phyloP scores from a whole-genome alignment of 2,797 vertebrate genomes.

The Synaphobranchus kaupii region DNA sequence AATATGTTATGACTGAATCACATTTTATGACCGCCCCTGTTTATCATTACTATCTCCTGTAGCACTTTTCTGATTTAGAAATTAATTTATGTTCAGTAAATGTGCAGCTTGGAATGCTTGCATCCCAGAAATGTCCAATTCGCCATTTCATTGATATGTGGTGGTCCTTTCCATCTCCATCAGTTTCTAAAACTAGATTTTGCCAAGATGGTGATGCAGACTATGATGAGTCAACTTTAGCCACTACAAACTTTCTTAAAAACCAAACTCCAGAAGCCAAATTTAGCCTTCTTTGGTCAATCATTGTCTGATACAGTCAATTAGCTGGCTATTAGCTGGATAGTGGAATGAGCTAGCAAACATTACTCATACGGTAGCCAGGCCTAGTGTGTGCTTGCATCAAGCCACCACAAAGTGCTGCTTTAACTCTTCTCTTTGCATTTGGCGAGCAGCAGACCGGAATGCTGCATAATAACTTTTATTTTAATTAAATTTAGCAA shows the following conservation, averaged over 20 bases:
- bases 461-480: neutral
- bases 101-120: neutral
- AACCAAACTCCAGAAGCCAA: neutral
- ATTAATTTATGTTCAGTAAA: neutral
- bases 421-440: neutral
- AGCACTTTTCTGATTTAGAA: conserved; percentile 9
- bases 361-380: neutral
- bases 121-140: neutral
- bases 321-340: neutral
- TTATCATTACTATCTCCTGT: neutral
- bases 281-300: too few relatives aligned
- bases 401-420: neutral
- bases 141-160: neutral
- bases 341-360: neutral
- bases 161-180: too few relatives aligned
- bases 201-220: too few relatives aligned
- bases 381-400: neutral
- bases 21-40: neutral
- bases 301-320: neutral
- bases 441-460: neutral
- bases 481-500: neutral
- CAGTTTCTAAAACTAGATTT: too few relatives aligned
- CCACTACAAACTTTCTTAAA: neutral
- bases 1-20: neutral
- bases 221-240: too few relatives aligned